phyloP scores from a whole-genome alignment of 2,888 invertebrate species.

The Agrochola lychnidis region DNA sequence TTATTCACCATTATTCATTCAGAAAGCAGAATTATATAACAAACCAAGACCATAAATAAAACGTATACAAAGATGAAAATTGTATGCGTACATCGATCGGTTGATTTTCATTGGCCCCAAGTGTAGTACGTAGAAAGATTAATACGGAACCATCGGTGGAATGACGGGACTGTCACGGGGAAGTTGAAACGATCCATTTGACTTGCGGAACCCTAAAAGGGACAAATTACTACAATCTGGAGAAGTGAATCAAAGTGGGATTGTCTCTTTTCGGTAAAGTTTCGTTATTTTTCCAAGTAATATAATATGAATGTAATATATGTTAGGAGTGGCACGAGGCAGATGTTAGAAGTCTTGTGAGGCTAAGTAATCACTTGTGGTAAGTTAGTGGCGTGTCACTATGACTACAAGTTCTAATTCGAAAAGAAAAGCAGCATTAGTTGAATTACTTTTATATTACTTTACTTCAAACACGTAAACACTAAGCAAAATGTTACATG shows the following conservation, averaged over 20 bases:
- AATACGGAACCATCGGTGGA: conserved; percentile 56
- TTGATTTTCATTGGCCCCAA: conserved; percentile 43
- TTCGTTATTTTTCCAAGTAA: conserved; percentile 44
- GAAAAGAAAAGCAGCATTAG: conserved; percentile 9
- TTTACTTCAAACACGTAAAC: background rate
- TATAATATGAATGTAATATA: conserved; percentile 36
- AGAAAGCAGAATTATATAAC: conserved; percentile 47
- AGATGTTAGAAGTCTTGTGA: conserved; percentile 27
- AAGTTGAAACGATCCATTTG: conserved; percentile 56
- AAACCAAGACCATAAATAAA: conserved; percentile 64
- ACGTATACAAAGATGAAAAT: conserved; percentile 43
- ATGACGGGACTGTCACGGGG: conserved; percentile 55
- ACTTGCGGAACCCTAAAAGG: conserved; percentile 52
- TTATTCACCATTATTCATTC: conserved; percentile 49
- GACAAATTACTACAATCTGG: conserved; percentile 61
- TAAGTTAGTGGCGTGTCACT: conserved; percentile 29
- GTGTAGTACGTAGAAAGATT: conserved; percentile 53
- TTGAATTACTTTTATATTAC: conserved; percentile 9
- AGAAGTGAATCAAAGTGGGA: conserved; percentile 52
- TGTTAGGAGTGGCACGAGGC: conserved; percentile 19
- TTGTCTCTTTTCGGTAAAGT: conserved; percentile 36
- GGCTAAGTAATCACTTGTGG: conserved; percentile 54
- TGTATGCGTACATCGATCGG: conserved; percentile 39
- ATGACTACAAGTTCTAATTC: conserved; percentile 4
- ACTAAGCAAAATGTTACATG: background rate